phyloP scores from a whole-genome alignment of 2,113 vertebrate species.

The Condylura cristata region DNA sequence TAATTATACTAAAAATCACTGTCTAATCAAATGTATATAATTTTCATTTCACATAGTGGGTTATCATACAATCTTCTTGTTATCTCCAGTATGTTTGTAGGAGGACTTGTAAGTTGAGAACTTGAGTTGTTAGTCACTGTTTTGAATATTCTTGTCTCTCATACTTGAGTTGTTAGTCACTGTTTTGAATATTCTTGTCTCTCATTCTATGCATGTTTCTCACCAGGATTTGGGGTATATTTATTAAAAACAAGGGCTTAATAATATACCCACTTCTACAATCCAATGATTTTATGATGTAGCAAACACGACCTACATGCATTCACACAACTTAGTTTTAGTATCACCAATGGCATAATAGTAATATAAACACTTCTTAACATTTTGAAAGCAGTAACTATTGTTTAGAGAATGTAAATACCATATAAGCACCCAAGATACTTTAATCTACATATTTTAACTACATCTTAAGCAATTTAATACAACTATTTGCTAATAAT shows the following conservation, averaged over 20 bases:
- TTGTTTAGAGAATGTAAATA: background rate
- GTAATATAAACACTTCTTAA: background rate
- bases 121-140: background rate
- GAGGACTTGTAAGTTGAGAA: background rate
- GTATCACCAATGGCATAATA: background rate
- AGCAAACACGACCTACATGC: background rate
- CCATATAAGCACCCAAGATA: background rate
- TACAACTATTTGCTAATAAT: background rate
- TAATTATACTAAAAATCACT: slow-evolving; percentile 60
- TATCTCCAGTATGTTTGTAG: slow-evolving; percentile 1
- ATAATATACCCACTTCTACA: background rate
- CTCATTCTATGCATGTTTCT: background rate
- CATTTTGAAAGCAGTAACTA: background rate
- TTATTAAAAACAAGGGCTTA: background rate
- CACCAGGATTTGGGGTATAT: background rate
- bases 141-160: background rate
- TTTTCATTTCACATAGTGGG: slow-evolving; percentile 43
- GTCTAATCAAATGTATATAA: slow-evolving; percentile 59
- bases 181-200: background rate
- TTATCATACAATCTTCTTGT: slow-evolving; percentile 4
- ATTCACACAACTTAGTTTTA: background rate
- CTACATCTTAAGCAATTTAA: background rate
- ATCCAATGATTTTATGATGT: background rate
- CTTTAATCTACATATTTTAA: background rate
- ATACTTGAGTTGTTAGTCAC: background rate